These are phyloP conservation scores for Oikopleura vanhoeffeni DNA, from an alignment of 23 tunicate genomes.

Conservation along the genomic window DNA sequence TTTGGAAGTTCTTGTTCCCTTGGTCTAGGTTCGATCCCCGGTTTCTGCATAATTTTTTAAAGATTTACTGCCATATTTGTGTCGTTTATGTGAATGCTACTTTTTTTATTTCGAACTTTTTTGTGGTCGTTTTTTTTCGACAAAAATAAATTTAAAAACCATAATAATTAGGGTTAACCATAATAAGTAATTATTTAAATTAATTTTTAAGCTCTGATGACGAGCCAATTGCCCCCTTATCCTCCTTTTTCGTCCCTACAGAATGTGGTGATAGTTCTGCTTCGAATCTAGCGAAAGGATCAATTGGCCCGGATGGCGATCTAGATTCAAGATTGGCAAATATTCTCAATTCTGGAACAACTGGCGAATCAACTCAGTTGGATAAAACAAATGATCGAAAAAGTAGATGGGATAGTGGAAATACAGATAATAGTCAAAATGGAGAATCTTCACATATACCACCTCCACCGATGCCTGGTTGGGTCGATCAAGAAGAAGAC, in stretches of 20 bases:
- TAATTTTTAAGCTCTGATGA: constrained; percentile 6
- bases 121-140: no score
- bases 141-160: no score
- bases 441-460: neutral
- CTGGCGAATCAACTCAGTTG: neutral
- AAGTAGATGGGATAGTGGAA: constrained; percentile 6
- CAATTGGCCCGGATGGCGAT: neutral
- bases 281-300: neutral
- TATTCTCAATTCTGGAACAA: neutral
- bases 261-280: neutral
- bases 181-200: neutral
- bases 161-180: no score
- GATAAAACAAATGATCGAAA: neutral
- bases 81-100: no score
- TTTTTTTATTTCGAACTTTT: neutral
- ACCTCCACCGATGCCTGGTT: neutral
- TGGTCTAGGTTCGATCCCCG: no score
- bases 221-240: neutral
- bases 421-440: neutral
- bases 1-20: no score
- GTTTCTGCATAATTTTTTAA: no score
- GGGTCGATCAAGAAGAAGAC: no score
- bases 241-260: neutral
- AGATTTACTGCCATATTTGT: no score
- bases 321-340: neutral